phyloP scores from a whole-genome alignment of 1,140 invertebrate species.

The Bombyx mandarina region DNA sequence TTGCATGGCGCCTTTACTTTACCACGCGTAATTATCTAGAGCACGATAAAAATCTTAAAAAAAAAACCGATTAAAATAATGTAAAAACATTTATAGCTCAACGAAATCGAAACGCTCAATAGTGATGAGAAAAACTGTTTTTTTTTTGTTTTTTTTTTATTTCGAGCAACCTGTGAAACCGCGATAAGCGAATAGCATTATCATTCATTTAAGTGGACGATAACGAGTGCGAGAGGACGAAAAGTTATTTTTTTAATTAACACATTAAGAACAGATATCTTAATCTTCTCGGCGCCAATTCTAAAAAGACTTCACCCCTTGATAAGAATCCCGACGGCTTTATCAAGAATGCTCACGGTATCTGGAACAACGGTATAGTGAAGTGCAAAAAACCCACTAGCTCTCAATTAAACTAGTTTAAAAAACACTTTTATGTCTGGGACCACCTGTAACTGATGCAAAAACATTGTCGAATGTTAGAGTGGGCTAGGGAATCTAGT shows the following conservation, averaged over 20 bases:
- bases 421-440: constrained; percentile 26
- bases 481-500: too few species aligned
- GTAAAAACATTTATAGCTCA: too few species aligned
- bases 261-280: constrained; percentile 65
- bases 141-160: too few species aligned
- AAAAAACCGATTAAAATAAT: too few species aligned
- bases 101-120: too few species aligned
- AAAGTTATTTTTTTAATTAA: constrained; percentile 68
- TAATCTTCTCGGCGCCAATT: constrained; percentile 67
- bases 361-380: constrained; percentile 35
- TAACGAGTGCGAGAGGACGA: constrained; percentile 46
- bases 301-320: constrained; percentile 57
- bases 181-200: constrained; percentile 52
- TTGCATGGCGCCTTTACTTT: too few species aligned
- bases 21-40: too few species aligned
- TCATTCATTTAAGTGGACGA: constrained; percentile 60
- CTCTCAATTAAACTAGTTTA: constrained; percentile 44
- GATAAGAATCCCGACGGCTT: constrained; percentile 55
- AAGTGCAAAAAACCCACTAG: constrained; percentile 58
- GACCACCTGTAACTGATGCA: constrained; percentile 32
- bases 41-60: too few species aligned
- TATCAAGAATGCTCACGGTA: constrained; percentile 52
- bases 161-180: constrained; percentile 49
- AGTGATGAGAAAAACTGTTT: too few species aligned
- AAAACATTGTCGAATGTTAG: too few species aligned